A percentile compares a stretch with the other conserved stretches of the same genome.
phyloP scores from a whole-genome alignment of 2,888 invertebrate genomes.

The Galeruca laticollis region DNA sequence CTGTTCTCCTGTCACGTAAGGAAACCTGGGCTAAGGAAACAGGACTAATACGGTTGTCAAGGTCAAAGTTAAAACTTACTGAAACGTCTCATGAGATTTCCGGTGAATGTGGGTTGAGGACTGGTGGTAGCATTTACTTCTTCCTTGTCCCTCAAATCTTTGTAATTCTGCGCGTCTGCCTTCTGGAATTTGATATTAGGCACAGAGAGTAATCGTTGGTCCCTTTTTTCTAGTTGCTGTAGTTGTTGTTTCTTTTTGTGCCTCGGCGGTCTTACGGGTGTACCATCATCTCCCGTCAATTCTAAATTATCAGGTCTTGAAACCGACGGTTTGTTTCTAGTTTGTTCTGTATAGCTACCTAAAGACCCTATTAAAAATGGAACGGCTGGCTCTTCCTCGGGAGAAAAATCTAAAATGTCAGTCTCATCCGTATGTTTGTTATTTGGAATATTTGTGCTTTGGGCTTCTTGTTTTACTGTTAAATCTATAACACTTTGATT shows the following conservation, averaged over 20 bases:
- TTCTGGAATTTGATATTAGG: constrained; percentile 78
- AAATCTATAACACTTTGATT: constrained; percentile 51
- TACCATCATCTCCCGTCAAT: constrained; percentile 69
- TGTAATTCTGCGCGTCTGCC: constrained; percentile 69
- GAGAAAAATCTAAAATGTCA: constrained; percentile 60
- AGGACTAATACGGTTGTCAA: constrained; percentile 32
- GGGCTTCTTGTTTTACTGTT: constrained; percentile 46
- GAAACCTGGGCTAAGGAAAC: constrained; percentile 24
- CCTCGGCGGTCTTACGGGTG: constrained; percentile 71
- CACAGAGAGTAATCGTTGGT: constrained; percentile 80
- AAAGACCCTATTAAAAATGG: constrained; percentile 58
- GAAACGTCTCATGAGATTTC: constrained; percentile 85
- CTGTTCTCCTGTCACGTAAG: constrained; percentile 30
- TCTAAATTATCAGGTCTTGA: constrained; percentile 76
- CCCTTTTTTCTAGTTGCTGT: constrained; percentile 65
- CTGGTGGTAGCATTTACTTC: constrained; percentile 58
- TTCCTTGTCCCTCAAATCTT: constrained; percentile 71
- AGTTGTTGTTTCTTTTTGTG: constrained; percentile 66
- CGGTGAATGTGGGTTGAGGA: constrained; percentile 72
- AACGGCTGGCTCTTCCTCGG: constrained; percentile 52
- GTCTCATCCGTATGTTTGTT: constrained; percentile 60
- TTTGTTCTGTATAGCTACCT: constrained; percentile 55
- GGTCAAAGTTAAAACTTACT: constrained; percentile 77
- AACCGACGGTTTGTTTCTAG: constrained; percentile 52
- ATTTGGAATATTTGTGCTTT: constrained; percentile 53